Evolutionary conservation across 1,140 invertebrate species (phyloP).

Genomic region (Lordiphosa clarofinis): DNA sequence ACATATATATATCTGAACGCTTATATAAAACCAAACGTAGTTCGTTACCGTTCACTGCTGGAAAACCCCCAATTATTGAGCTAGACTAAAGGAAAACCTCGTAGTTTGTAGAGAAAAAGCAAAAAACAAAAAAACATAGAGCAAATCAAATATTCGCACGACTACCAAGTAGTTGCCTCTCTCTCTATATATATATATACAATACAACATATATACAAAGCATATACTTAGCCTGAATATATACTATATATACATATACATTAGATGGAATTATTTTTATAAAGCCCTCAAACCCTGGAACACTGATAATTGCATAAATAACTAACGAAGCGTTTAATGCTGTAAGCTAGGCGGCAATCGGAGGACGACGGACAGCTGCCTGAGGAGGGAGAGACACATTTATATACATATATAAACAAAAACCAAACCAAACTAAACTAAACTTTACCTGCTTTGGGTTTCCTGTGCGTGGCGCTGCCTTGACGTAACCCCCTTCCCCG

Average conservation of each 20-base stretch:
- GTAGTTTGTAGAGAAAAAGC: constrained; percentile 59
- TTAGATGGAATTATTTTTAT: constrained; percentile 71
- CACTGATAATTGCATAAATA: constrained; percentile 43
- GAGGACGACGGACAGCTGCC: constrained; percentile 23
- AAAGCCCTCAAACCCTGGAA: constrained; percentile 48
- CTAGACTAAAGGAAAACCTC: constrained; percentile 72
- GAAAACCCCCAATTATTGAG: constrained; percentile 48
- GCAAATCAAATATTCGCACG: constrained; percentile 51
- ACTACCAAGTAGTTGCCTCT: constrained; percentile 75
- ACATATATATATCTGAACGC: constrained; percentile 5
- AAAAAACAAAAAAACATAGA: constrained; percentile 36
- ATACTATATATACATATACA: constrained; percentile 17
- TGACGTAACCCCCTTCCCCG: constrained; percentile 49
- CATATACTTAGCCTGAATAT: constrained; percentile 47
- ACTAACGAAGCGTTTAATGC: constrained; percentile 52
- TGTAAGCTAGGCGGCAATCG: constrained; percentile 46
- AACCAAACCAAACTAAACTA: constrained; percentile 10
- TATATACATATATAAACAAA: constrained; percentile 20
- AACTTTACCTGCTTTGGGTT: constrained; percentile 58
- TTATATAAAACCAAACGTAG: constrained; percentile 33
- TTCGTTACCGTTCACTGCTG: constrained; percentile 62
- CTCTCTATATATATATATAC: constrained; percentile 46
- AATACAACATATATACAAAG: constrained; percentile 59
- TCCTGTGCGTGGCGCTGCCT: constrained; percentile 55
- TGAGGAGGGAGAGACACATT: constrained; percentile 13